Conservation (phyloP, 1,140 invertebrate genomes). For the Hycleus cichorii region DNA sequence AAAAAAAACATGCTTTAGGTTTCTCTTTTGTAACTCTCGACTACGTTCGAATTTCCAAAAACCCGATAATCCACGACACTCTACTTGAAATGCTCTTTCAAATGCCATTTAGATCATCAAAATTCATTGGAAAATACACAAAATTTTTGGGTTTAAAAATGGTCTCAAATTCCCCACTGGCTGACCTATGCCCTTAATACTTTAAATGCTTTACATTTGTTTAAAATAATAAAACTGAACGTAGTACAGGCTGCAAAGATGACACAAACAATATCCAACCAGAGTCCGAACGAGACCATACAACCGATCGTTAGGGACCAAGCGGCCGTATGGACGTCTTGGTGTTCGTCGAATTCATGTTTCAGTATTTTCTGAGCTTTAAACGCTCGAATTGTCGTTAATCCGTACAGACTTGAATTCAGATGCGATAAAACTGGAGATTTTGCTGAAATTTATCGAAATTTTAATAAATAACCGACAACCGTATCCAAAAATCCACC, state of each 20-base stretch:
- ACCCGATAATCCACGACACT: too few relatives aligned
- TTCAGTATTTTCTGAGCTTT: slow-evolving; percentile 56
- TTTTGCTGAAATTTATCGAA: slow-evolving; percentile 45
- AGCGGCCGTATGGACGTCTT: slow-evolving; percentile 25
- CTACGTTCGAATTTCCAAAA: too few relatives aligned
- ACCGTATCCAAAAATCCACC: slow-evolving; percentile 2
- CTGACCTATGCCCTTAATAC: too few relatives aligned
- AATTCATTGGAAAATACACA: too few relatives aligned
- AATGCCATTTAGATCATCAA: too few relatives aligned
- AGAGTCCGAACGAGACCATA: slow-evolving; percentile 70
- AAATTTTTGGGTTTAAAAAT: too few relatives aligned
- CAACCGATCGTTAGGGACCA: slow-evolving; percentile 63
- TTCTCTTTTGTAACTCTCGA: too few relatives aligned
- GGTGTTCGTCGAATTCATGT: slow-evolving; percentile 36
- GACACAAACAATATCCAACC: slow-evolving; percentile 68
- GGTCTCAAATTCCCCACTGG: too few relatives aligned
- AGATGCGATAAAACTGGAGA: slow-evolving; percentile 82
- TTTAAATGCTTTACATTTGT: slow-evolving; percentile 3
- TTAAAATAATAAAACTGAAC: slow-evolving; percentile 61
- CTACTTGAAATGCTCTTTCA: too few relatives aligned
- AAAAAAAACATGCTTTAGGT: too few relatives aligned
- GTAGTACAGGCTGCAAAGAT: slow-evolving; percentile 57
- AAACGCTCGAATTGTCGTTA: slow-evolving; percentile 82
- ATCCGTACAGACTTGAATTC: slow-evolving; percentile 76
- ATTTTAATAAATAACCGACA: not conserved